These are phyloP conservation scores for Protophormia terraenovae DNA, from an alignment of 2,888 invertebrate genomes.

Conservation along the genomic window DNA sequence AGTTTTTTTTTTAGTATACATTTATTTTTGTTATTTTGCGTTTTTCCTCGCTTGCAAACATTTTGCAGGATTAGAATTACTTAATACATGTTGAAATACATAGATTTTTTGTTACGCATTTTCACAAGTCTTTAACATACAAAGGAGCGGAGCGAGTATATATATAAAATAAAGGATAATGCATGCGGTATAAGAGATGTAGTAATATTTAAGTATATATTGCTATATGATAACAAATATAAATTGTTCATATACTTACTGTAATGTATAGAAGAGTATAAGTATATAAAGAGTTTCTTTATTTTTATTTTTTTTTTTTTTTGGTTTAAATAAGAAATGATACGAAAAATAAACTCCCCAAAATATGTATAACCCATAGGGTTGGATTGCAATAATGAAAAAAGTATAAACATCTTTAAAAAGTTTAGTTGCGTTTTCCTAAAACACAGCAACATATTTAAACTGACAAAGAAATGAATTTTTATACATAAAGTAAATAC, in stretches of 20 bases:
- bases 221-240: too few species aligned
- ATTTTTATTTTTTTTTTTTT: too few species aligned
- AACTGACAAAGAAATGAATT: neutral
- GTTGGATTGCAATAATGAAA: neutral
- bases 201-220: neutral
- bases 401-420: neutral
- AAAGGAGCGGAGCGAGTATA: neutral
- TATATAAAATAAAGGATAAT: neutral
- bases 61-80: neutral
- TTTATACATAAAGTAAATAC: neutral
- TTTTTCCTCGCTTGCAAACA: too few species aligned
- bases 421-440: neutral
- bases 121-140: neutral
- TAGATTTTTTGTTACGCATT: neutral
- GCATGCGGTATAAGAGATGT: neutral
- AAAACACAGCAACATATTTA: neutral
- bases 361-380: neutral
- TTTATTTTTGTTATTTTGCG: neutral
- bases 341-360: neutral
- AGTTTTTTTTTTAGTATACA: conserved; percentile 24
- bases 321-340: neutral
- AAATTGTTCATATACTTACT: too few species aligned
- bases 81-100: neutral
- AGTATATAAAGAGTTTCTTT: neutral
- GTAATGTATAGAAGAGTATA: neutral